Conservation (phyloP, 2,888 invertebrate species). For the Platerodrilus igneus region DNA sequence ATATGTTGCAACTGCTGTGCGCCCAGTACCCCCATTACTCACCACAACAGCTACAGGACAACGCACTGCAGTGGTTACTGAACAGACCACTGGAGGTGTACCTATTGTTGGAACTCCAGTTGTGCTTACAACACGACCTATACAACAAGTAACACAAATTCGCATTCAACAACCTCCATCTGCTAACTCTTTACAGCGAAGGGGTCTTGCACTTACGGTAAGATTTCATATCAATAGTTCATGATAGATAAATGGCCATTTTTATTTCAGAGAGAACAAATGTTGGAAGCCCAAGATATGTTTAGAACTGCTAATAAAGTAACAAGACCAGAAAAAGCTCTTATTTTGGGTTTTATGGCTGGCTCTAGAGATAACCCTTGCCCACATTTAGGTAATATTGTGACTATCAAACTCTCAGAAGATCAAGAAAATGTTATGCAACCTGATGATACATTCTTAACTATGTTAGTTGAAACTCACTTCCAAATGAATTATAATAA, state of each 20-base stretch:
- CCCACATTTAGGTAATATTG: conserved; percentile 93
- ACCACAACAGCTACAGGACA: conserved; percentile 38
- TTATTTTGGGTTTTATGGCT: conserved; percentile 97
- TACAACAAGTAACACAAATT: conserved; percentile 53
- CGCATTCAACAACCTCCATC: conserved; percentile 53
- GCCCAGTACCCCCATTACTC: conserved; percentile 43
- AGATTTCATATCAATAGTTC: conserved; percentile 25
- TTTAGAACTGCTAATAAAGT: conserved; percentile 94
- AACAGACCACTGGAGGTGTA: conserved; percentile 33
- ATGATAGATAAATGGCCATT: neutral
- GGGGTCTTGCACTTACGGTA: conserved; percentile 69
- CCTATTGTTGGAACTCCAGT: conserved; percentile 53
- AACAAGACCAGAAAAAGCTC: conserved; percentile 92
- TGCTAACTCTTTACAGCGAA: conserved; percentile 54
- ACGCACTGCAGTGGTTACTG: conserved; percentile 39
- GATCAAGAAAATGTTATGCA: conserved; percentile 83
- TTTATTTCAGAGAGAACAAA: conserved; percentile 77
- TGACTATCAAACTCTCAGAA: conserved; percentile 93
- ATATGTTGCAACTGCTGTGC: conserved; percentile 33
- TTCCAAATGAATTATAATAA: conserved; percentile 99
- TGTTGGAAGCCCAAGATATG: conserved; percentile 96
- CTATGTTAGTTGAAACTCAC: conserved; percentile 85
- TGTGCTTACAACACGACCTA: conserved; percentile 46
- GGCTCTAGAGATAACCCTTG: conserved; percentile 97
- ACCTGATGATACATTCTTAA: conserved; percentile 73